Conservation (phyloP, 2,888 invertebrate species). For the Drosophila sordidapex region DNA sequence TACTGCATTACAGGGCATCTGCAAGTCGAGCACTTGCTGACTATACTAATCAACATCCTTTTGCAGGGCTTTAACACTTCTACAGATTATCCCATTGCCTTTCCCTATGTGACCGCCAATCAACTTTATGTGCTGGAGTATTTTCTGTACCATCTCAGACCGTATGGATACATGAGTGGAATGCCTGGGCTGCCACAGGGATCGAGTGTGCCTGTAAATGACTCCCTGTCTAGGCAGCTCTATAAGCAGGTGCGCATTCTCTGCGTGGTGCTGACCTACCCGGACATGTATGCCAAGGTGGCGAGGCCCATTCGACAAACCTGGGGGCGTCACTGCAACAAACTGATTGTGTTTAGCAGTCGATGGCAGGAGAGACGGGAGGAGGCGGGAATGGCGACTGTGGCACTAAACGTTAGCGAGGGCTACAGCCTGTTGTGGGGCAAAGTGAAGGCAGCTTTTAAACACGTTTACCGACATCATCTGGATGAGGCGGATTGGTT, state of each 20-base stretch:
- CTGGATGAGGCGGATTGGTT: constrained; percentile 97
- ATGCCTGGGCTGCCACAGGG: constrained; percentile 57
- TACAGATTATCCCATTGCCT: constrained; percentile 95
- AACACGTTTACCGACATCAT: constrained; percentile 93
- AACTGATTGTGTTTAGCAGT: constrained; percentile 93
- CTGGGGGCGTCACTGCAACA: constrained; percentile 96
- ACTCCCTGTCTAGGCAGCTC: constrained; percentile 27
- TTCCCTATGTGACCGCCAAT: constrained; percentile 95
- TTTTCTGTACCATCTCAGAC: constrained; percentile 95
- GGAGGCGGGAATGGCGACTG: constrained; percentile 88
- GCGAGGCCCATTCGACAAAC: constrained; percentile 96
- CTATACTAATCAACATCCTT: not conserved
- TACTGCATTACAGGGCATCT: not conserved
- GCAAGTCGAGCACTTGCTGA: not conserved
- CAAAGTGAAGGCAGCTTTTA: constrained; percentile 97
- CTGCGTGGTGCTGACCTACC: constrained; percentile 85
- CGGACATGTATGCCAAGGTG: constrained; percentile 92
- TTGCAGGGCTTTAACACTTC: constrained; percentile 87
- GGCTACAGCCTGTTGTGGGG: constrained; percentile 96
- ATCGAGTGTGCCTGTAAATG: not conserved
- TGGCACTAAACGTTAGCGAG: constrained; percentile 93
- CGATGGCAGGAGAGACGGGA: constrained; percentile 46
- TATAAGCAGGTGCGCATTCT: constrained; percentile 46
- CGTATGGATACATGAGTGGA: constrained; percentile 86
- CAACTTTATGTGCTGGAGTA: constrained; percentile 98